These are phyloP conservation scores for Anguilla rostrata DNA, from an alignment of 2,113 vertebrate species.

Conservation along the genomic window DNA sequence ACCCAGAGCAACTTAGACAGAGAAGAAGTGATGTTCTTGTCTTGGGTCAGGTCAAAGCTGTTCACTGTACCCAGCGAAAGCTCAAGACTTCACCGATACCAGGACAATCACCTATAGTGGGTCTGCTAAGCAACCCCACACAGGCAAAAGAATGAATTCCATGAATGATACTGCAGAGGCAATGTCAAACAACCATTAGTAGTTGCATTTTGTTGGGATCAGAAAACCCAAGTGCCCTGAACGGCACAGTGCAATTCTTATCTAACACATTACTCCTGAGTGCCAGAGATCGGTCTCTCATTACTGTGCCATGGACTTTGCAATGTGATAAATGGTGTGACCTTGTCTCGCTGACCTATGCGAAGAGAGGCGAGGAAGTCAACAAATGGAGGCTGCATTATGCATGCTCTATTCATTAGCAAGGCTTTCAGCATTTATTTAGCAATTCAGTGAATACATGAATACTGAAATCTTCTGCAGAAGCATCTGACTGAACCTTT, in stretches of 20 bases:
- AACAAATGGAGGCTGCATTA: conserved; percentile 40
- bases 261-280: not conserved
- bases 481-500: conserved; percentile 13
- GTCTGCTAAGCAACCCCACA: not conserved
- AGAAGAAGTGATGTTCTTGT: not conserved
- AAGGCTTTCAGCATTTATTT: conserved; percentile 33
- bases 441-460: conserved; percentile 40
- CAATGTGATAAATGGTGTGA: conserved; percentile 36
- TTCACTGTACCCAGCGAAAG: not conserved
- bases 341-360: conserved; percentile 37
- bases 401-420: conserved; percentile 42
- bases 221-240: not conserved
- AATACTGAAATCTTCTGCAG: conserved; percentile 41
- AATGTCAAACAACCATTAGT: not conserved
- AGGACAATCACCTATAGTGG: not conserved
- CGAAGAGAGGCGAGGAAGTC: conserved; percentile 25
- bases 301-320: not conserved
- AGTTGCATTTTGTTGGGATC: not conserved
- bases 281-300: conserved; percentile 9
- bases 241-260: not conserved
- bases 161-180: not conserved
- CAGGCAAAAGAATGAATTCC: not conserved
- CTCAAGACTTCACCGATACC: not conserved
- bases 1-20: no score
- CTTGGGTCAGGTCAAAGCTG: not conserved